Percentiles rank a stretch among this genome's conserved stretches.
phyloP scores from a whole-genome alignment of 2,888 invertebrate genomes.

The Polydrusus tereticollis region DNA sequence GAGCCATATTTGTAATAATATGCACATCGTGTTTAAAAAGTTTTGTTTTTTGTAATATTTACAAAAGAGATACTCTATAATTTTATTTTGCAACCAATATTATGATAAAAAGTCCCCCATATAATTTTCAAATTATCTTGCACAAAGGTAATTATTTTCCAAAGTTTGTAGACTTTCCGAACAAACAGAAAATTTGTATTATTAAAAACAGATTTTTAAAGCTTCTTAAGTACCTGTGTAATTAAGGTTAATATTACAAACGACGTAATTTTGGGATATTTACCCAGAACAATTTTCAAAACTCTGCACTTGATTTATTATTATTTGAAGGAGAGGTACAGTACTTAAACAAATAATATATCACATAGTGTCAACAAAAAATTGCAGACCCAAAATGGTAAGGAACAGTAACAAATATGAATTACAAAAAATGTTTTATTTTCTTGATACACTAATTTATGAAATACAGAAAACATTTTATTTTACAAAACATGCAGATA shows the following conservation, averaged over 20 bases:
- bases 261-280: too few relatives aligned
- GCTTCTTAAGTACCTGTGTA: not conserved
- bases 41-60: not conserved
- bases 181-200: not conserved
- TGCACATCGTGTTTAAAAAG: too few relatives aligned
- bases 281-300: not conserved
- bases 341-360: too few relatives aligned
- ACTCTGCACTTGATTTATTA: not conserved
- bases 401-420: too few relatives aligned
- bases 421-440: too few relatives aligned
- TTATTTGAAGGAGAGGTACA: too few relatives aligned
- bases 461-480: too few relatives aligned
- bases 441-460: too few relatives aligned
- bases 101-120: not conserved
- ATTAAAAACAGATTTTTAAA: slow-evolving; percentile 6
- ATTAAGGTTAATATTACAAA: not conserved
- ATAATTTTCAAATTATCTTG: not conserved
- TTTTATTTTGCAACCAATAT: not conserved
- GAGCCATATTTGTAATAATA: too few relatives aligned
- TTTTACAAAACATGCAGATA: too few relatives aligned
- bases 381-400: too few relatives aligned
- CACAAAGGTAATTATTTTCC: not conserved
- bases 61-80: not conserved
- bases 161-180: not conserved
- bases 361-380: too few relatives aligned